Base-by-base conservation (phyloP, 2,113 vertebrate species). In the Passer montanus region DNA sequence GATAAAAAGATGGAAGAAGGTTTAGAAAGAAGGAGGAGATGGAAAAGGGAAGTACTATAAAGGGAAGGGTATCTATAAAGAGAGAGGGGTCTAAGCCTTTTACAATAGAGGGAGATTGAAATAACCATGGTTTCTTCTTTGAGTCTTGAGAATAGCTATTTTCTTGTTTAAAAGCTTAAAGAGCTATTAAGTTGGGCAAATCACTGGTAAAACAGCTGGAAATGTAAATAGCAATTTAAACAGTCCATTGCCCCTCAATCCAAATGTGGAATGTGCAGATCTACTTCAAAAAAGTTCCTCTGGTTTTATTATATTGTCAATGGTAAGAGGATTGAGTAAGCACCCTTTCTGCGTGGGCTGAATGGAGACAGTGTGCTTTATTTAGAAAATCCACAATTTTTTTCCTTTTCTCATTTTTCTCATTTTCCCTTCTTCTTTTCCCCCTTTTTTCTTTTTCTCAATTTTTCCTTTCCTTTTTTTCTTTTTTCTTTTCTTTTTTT, bases 191-290 rank as follows among this genome's bases (percentile, higher is more conserved):
- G 97, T 97, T 97, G 98, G 98, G 97, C 97, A 98, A 98, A 98
- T 98, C 98, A 93, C 98, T 98, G 97, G 97, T 98, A 97, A 98
- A 98, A 98, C 98, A 98, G 98, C 98, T 98, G 98, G 98, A 98
- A 98, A 98, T 97, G 97, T 98, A 98, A 98, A 98, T 97, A 98
- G 97, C 97, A 97, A 98, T 98, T 98, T 98, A 98, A 98, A 97
- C 98, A 98, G 97, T 95, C 96, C 97, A 95, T 94, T 95, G 98
- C 98, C 93, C 94, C 88, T 97, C 95, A 97, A 96, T 96, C 95
- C 94, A 84, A 89, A 95, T 75, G 85, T 89, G 96, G 98, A 97
- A 98, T 97, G 97, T 87, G 92, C 89, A 81, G 96, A 84, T 87
- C 97, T 90, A 94, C 96, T 97, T 95, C 92, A 97, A 96, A 96